phyloP scores from a whole-genome alignment of 2,113 vertebrate species.

The Neolamprologus sp. region DNA sequence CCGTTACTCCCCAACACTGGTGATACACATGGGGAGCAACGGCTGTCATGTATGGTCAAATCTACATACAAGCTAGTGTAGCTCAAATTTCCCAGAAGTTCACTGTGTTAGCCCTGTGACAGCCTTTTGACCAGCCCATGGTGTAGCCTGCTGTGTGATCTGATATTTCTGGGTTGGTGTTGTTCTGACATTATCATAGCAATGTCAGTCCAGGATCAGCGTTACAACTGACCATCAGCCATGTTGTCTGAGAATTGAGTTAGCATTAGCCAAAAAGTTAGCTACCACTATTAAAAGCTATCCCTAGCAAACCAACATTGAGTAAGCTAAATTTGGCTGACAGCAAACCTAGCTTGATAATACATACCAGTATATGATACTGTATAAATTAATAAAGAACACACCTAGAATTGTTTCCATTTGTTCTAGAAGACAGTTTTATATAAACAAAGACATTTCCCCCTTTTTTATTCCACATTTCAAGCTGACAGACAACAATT shows the following conservation, averaged over 20 bases:
- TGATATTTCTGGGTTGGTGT: neutral
- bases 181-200: neutral
- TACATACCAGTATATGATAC: neutral
- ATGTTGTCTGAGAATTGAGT: neutral
- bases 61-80: neutral
- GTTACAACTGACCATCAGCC: neutral
- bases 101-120: neutral
- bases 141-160: neutral
- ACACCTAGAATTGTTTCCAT: neutral
- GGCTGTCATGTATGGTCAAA: fast-evolving
- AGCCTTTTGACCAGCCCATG: neutral
- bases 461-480: neutral
- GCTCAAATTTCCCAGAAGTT: neutral
- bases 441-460: neutral
- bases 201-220: neutral
- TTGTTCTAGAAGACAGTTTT: neutral
- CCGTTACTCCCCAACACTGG: too few relatives aligned
- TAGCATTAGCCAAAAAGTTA: neutral
- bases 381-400: neutral
- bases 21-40: neutral
- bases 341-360: neutral
- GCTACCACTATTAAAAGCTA: neutral
- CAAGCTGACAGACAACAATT: neutral
- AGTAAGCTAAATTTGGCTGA: neutral
- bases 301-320: neutral